Evolutionary conservation across 2,888 invertebrate species (phyloP), one percentile per base, ranked within the genome.

Genomic region (Hydropsyche betteni): DNA sequence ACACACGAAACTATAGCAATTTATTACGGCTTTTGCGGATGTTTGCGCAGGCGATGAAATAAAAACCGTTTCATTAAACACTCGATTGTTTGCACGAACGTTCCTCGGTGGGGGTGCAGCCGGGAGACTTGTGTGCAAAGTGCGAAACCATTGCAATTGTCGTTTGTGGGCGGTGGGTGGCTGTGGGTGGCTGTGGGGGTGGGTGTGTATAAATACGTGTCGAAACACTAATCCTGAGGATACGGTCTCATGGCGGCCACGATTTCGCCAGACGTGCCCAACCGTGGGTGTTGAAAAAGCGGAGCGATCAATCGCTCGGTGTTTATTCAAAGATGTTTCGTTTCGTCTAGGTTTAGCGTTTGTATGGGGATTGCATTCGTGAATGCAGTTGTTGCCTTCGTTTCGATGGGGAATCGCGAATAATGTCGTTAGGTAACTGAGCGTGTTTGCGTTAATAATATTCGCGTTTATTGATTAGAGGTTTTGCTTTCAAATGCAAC

Each of bases 181-280:
- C 5, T 44, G 44, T 5, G 44, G 5, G 5, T 5, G 44, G 44
- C 10, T 44, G 44, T 44, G 44, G 44, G 44, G 24, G 24, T 24
- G 24, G 24, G 44, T 44, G 44, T 44, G 52, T 58, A 74, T 75
- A 70, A 75, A 68, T 76, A 78, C 78, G 78, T 78, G 78, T 76
- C 74, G 70, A 75, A 74, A 69, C 76, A 72, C 76, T 78, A 78
- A 78, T 78, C 78, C 71, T 51, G 51, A 44, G 78, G 78, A 78
- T 78, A 78, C 72, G 68, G 76, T 68, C 53, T 61, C 74, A n/a
- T 52, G 55, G 34, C 69, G 58, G 58, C 16, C 58, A 24, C 58
- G 16, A 14, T 58, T 44, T 16, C 16, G 58, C 61, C 64, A 64
- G 64, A 33, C 7, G 64, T 34, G 36, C 8, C n/a, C 10, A 64